phyloP scores from a whole-genome alignment of 2,888 invertebrate species.

The Plagiodera versicolora region DNA sequence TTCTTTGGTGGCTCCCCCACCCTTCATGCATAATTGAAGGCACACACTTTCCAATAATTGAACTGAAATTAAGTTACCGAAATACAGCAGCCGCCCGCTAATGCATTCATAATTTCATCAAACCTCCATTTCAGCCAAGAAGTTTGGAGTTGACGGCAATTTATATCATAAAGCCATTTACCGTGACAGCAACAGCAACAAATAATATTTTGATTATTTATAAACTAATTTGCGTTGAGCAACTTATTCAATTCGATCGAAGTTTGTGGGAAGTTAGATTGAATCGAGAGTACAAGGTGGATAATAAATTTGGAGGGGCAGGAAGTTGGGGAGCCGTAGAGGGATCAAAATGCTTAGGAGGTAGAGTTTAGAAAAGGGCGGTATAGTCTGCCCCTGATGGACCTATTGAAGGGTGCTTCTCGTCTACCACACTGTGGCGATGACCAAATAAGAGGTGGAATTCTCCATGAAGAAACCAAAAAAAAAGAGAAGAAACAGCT shows the following conservation, averaged over 20 bases:
- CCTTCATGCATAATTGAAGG: not conserved
- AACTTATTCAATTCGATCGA: slow-evolving; percentile 16
- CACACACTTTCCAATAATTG: not conserved
- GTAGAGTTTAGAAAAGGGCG: not conserved
- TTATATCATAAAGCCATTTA: slow-evolving; percentile 15
- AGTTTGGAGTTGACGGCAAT: slow-evolving; percentile 14
- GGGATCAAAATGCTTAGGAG: slow-evolving; percentile 18
- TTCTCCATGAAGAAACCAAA: too few relatives aligned
- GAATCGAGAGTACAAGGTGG: slow-evolving; percentile 37
- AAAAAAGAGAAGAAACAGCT: too few relatives aligned
- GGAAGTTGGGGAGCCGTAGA: slow-evolving; percentile 26
- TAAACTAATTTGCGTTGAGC: slow-evolving; percentile 9
- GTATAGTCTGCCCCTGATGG: too few relatives aligned
- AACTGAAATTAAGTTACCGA: slow-evolving; percentile 7
- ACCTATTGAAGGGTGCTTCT: too few relatives aligned
- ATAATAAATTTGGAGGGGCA: slow-evolving; percentile 37
- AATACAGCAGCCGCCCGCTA: slow-evolving; percentile 7
- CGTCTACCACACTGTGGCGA: too few relatives aligned
- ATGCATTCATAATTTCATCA: slow-evolving; percentile 8
- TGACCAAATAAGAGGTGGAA: too few relatives aligned
- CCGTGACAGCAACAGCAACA: slow-evolving; percentile 1
- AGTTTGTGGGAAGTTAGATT: slow-evolving; percentile 35
- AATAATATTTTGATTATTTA: slow-evolving; percentile 16
- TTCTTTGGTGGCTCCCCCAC: not conserved
- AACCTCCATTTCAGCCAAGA: slow-evolving; percentile 3